phyloP scores from a whole-genome alignment of 2,113 vertebrate species.

The Eptesicus fuscus region DNA sequence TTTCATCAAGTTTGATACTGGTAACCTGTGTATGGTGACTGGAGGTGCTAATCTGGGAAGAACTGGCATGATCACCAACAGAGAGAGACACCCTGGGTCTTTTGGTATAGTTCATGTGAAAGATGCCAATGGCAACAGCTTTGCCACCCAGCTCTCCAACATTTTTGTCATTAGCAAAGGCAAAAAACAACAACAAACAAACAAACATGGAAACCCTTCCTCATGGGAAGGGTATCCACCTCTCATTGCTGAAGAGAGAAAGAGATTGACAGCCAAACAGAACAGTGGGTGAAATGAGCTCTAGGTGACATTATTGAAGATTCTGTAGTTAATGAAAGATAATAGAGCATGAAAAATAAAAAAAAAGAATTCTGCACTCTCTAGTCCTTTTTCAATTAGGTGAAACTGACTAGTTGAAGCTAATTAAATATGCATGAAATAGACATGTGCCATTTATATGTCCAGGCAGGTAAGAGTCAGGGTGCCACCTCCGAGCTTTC shows the following conservation, averaged over 20 bases:
- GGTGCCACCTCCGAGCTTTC: not conserved
- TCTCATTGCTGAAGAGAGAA: not conserved
- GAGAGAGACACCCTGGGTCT: not conserved
- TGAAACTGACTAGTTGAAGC: not conserved
- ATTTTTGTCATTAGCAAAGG: too few relatives aligned
- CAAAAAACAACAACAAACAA: too few relatives aligned
- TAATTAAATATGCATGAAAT: not conserved
- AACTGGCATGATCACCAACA: not conserved
- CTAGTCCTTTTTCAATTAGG: not conserved
- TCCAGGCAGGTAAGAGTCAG: not conserved
- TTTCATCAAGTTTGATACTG: conserved; percentile 98
- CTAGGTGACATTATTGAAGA: not conserved
- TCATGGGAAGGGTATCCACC: too few relatives aligned
- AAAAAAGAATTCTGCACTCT: not conserved
- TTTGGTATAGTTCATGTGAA: not conserved
- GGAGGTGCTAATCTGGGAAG: not conserved
- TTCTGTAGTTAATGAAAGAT: not conserved
- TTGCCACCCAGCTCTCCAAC: too few relatives aligned
- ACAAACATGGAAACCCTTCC: too few relatives aligned
- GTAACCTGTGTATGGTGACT: conserved; percentile 70
- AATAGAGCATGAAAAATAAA: not conserved
- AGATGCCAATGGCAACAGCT: too few relatives aligned
- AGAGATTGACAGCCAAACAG: not conserved
- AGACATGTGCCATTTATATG: not conserved
- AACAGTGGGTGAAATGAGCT: not conserved